Base-by-base conservation (phyloP, 1,140 invertebrate genomes). In the Asobara japonica region DNA sequence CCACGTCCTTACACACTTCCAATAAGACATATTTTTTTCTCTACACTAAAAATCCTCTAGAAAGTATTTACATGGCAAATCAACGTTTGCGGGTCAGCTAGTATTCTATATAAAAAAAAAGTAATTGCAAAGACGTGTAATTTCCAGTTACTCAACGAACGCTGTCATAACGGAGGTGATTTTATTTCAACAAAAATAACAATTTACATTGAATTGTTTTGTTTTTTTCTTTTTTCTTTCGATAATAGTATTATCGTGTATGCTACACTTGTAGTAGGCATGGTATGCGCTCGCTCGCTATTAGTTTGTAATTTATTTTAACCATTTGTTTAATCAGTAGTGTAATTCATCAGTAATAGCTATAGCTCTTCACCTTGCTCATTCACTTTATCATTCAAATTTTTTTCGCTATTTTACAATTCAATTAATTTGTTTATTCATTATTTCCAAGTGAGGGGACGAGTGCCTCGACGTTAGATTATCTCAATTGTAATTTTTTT, bases 101-200 rank as follows among this genome's bases (percentile, higher is more conserved):
- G n/a, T n/a, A n/a, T 45, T 31, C 27, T 38, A 27, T n/a, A 64
- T 30, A 41, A 27, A 70, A 62, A 60, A 18, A 27, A 61, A 33
- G 16, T 30, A 20, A 10, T 18, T 22, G n/a, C 27, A 56, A 68
- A 56, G 56, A 18, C 31, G 29, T 61, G 25, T 62, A 22, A 20
- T 64, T 48, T 10, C 38, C 56, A 70, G 36, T 62, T 56, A 64
- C 29, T 38, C 16, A 73, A 71, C 65, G 29, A 71, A 69, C 74
- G 45, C 76, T 75, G 69, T 81, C 76, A 82, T 87, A 87, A 87
- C 86, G 84, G 83, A 85, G 84, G 79, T 87, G 84, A 86, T 86
- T 86, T 87, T 87, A 86, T 87, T 87, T 86, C 84, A 87, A 87
- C 84, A 87, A 87, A 87, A 87, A 87, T 87, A 87, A 87, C 85